phyloP scores from a whole-genome alignment of 2,888 invertebrate species.

The Platerodrilus igneus region DNA sequence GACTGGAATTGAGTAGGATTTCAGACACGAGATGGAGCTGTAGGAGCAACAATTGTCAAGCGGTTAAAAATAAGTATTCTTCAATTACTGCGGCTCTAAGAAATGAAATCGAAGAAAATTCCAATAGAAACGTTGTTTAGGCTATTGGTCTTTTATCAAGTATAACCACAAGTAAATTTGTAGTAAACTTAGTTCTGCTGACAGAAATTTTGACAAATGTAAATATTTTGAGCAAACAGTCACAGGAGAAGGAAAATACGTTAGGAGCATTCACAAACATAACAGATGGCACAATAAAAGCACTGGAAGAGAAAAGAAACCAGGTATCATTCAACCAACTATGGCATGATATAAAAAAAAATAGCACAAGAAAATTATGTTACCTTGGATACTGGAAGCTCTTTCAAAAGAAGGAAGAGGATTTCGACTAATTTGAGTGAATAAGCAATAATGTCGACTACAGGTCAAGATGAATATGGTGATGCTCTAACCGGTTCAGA shows the following conservation, averaged over 20 bases:
- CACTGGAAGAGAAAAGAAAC: slow-evolving; percentile 8
- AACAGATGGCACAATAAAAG: slow-evolving; percentile 6
- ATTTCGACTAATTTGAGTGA: too few species aligned
- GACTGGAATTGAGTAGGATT: not conserved
- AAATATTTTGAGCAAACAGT: slow-evolving; percentile 8
- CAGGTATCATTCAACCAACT: slow-evolving; percentile 1
- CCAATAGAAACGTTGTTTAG: slow-evolving; percentile 5
- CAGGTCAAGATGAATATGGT: too few species aligned
- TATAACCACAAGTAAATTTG: slow-evolving; percentile 3
- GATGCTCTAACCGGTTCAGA: too few species aligned
- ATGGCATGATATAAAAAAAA: slow-evolving; percentile 9
- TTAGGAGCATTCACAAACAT: slow-evolving; percentile 4
- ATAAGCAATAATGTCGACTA: too few species aligned
- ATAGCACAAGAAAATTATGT: too few species aligned
- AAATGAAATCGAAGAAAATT: slow-evolving; percentile 5
- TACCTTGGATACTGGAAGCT: too few species aligned
- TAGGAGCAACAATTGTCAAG: slow-evolving; percentile 5
- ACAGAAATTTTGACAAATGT: slow-evolving; percentile 8
- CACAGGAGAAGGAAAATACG: slow-evolving; percentile 5
- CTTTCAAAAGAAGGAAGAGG: too few species aligned
- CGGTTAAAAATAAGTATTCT: slow-evolving; percentile 10
- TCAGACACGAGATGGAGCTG: slow-evolving; percentile 4
- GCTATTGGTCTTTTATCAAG: slow-evolving; percentile 9
- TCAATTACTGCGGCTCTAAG: slow-evolving; percentile 2
- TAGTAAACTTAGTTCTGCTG: slow-evolving; percentile 6